Conservation (phyloP, 1,140 invertebrate species). For the Spodoptera frugiperda region DNA sequence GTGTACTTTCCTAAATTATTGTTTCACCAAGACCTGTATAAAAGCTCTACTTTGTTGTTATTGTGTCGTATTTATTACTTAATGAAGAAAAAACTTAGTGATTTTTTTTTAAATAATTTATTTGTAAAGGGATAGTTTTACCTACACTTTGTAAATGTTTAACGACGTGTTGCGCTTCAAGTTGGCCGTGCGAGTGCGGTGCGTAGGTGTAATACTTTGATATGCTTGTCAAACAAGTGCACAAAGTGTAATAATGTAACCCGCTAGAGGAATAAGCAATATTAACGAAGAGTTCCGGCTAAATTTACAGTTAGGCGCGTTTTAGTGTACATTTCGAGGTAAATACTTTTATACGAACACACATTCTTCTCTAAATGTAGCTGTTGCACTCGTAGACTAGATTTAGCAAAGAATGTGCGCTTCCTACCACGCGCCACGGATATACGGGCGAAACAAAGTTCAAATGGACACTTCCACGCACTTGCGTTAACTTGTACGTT, state of each 20-base stretch:
- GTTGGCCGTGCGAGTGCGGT: constrained; percentile 42
- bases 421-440: constrained; percentile 14
- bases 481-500: constrained; percentile 24
- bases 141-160: constrained; percentile 51
- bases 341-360: constrained; percentile 29
- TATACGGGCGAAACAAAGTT: constrained; percentile 34
- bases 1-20: constrained; percentile 50
- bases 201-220: constrained; percentile 64
- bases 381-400: not conserved
- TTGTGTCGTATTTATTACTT: constrained; percentile 83
- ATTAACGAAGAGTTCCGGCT: constrained; percentile 45
- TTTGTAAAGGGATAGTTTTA: constrained; percentile 78
- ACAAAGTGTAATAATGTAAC: constrained; percentile 68
- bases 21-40: constrained; percentile 56
- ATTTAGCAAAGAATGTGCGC: constrained; percentile 25
- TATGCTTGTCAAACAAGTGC: constrained; percentile 82
- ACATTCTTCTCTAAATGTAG: constrained; percentile 31
- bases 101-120: constrained; percentile 81
- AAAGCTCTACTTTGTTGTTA: constrained; percentile 66
- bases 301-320: constrained; percentile 41
- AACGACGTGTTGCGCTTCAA: constrained; percentile 41
- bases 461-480: constrained; percentile 35
- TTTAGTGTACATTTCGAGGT: constrained; percentile 26
- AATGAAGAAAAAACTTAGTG: constrained; percentile 67
- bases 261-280: constrained; percentile 67